Base-by-base conservation (phyloP, 2,888 invertebrate genomes). In the Serrognathus titanus region DNA sequence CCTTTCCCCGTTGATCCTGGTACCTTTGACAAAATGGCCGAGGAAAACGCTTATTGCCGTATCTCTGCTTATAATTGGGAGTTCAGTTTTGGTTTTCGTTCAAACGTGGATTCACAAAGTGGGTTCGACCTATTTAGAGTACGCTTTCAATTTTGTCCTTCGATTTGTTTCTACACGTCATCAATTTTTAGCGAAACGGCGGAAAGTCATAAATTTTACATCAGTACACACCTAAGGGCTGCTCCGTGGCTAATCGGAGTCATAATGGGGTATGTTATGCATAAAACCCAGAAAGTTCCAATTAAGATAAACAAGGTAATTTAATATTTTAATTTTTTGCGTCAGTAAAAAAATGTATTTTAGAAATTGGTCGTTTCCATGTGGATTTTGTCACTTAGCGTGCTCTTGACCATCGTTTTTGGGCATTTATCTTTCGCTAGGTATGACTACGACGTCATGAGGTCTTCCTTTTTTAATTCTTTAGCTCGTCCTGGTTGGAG, bases 1-100 rank as follows among this genome's bases (percentile, higher is more conserved):
- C 63, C 57, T 84, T 10, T 81, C 84, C 1, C 84, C 84, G 1
- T 61, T 84, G 20, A 48, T 65, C 9, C 41, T 65, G 20, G 43
- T 64, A n/a, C 65, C 63, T 20, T 11, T 65, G 37, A 58, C 50
- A 12, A 60, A 48, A 54, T 63, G 60, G 58, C 60, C 63, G n/a
- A 61, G 55, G 41, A 39, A 36, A 7, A 59, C 62, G 5, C 24
- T 63, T 5, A 38, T 47, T 31, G 45, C 39, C 0, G 49, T 59
- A 0, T 11, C 46, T 3, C 20, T 54, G 4, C 12, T 58, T 7
- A 55, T 51, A 7, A 3, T 52, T 11, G 43, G 31, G 2, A 47
- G 51, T 2, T 20, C 51, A 31, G 45, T 40, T 12, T 48, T 35
- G 12, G 51, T 48, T 11, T 58, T 58, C 39, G 20, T 35, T 13